Base-by-base conservation (phyloP, 2,888 invertebrate species). In the Therioaphis trifolii region DNA sequence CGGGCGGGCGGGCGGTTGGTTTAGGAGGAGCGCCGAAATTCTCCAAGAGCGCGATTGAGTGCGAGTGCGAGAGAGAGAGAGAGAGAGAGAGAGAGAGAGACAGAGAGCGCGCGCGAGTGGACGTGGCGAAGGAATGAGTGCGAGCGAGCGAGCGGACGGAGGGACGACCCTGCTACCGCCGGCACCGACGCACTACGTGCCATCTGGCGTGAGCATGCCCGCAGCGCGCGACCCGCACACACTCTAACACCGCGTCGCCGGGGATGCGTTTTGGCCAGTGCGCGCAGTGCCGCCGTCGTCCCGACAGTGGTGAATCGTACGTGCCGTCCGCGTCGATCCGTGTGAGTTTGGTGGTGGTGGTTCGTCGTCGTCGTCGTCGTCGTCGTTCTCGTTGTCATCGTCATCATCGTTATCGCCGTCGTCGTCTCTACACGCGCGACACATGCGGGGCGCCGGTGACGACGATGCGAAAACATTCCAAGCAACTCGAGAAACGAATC, bases 131-230 rank as follows among this genome's bases (percentile, higher is more conserved):
- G 21, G 46, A 12, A 3, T 5, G 18, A 5, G n/a, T n/a, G n/a
- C n/a, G 55, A 21, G 55, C n/a, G n/a, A 9, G 63, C 12, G 29
- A 15, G 63, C 15, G 24, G 55, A 18, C 21, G 21, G 18, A n/a
- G 29, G 49, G 24, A 74, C 66, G 72, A 74, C 61, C 72, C 61
- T 74, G 72, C 72, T 58, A 58, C 40, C 61, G 55, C 40, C 69
- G 71, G 82, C 82, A 74, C 82, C 72, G 82, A 72, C 82, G 82
- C 82, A 74, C 71, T 74, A 63, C 61, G 72, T 72, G 27, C 72
- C 82, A 82, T 72, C 72, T 72, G 82, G 82, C 82, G 71, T 74
- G 82, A 82, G 82, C 82, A 74, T 82, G 74, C 82, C 63, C 82
- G 82, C 74, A 52, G 68, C 76, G 63, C 75, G 18, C 7, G 72